Evolutionary conservation across 2,797 vertebrate genomes (phyloP), one percentile per base, ranked within the genome.

Genomic region (Urophycis tenuis): DNA sequence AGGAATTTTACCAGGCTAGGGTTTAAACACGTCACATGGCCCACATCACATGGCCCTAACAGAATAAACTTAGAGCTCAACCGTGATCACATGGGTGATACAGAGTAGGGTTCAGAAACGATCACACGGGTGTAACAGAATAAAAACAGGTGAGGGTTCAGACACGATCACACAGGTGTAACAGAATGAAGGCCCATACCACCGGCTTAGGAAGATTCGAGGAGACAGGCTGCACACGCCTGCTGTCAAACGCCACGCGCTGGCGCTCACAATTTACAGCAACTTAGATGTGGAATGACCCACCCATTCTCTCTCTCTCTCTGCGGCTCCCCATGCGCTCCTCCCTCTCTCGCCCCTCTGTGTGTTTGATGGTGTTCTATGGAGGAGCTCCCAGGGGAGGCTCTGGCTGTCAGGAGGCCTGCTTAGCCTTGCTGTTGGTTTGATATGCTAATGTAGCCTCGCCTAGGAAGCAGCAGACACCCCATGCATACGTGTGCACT

Each of bases 401-500:
- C 79, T 78, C 15, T 70, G 33, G 83, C 84, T 85, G 89, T 88
- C 87, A 87, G 88, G 81, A 88, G 87, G 81, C 87, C 84, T 83
- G 85, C 80, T 5, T 85, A 85, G 83, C 73, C 39, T 49, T 85
- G 87, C 83, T 85, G 86, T 78, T 81, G 78, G 87, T 90, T 89
- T 91, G 90, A 92, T 91, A 88, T 89, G 87, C 79, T 90, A 91
- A 91, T 92, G 87, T 83, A 73, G 78, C 85, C 88, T 87, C 10
- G 72, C 87, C 77, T 86, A 87, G 88, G 84, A 89, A 87, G 89
- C 87, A 88, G 86, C 84, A 83, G 85, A 82, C 91, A 88, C 89
- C 87, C 88, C 88, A 31, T 74, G 17, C 75, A 34, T 29, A 36
- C 41, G 39, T 22, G 41, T 72, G 36, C 32, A 78, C 71, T 35